phyloP scores from a whole-genome alignment of 2,888 invertebrate species.

The Sarcophaga variegata region DNA sequence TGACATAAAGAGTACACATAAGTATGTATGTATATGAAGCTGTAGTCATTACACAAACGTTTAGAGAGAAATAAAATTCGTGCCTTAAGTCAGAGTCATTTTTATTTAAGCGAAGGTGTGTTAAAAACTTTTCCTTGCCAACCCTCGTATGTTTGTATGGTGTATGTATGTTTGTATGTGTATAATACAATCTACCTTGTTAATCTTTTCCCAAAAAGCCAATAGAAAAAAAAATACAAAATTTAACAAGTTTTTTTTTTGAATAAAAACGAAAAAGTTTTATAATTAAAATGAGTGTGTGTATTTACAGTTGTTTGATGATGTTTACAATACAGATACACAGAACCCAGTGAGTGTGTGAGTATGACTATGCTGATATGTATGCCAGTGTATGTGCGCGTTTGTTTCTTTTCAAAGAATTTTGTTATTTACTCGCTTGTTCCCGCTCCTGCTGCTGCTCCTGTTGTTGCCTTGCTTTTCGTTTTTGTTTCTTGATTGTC shows the following conservation, averaged over 20 bases:
- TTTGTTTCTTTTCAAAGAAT: background rate
- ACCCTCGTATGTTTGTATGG: too few species aligned
- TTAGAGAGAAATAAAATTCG: background rate
- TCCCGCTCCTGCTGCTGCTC: background rate
- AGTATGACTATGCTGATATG: background rate
- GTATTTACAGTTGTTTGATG: constrained; percentile 54
- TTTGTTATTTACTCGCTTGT: background rate
- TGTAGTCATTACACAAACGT: too few species aligned
- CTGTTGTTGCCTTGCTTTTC: constrained; percentile 13
- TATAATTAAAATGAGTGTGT: constrained; percentile 72
- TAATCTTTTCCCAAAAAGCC: constrained; percentile 19
- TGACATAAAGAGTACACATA: background rate
- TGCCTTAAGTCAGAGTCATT: background rate
- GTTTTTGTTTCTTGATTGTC: constrained; percentile 27
- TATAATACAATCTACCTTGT: background rate
- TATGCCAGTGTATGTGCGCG: background rate
- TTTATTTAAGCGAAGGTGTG: background rate
- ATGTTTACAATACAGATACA: constrained; percentile 19
- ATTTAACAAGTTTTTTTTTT: constrained; percentile 30
- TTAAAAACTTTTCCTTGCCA: background rate
- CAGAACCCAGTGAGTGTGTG: background rate
- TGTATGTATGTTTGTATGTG: too few species aligned
- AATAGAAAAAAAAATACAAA: constrained; percentile 33
- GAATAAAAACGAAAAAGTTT: constrained; percentile 62
- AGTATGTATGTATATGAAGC: background rate